Conservation (phyloP, 1,140 invertebrate genomes). For the Drosophila bocqueti region DNA sequence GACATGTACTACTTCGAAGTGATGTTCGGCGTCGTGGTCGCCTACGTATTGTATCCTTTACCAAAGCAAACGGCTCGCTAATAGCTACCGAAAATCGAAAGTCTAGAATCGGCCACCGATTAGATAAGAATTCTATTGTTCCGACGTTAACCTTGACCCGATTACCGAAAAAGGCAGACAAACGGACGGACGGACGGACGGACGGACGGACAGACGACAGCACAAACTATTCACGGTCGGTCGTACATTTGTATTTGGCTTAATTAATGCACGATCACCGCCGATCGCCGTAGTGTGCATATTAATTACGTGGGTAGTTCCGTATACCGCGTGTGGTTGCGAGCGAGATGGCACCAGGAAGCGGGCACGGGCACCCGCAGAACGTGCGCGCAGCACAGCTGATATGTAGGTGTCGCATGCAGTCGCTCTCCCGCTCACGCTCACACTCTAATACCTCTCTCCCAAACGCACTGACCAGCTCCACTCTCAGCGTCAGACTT, state of each 20-base stretch:
- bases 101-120: slow-evolving; percentile 20
- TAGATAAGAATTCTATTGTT: slow-evolving; percentile 39
- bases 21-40: slow-evolving; percentile 93
- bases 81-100: slow-evolving; percentile 1
- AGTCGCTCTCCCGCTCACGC: slow-evolving; percentile 6
- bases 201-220: slow-evolving; percentile 23
- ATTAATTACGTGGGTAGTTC: slow-evolving; percentile 46
- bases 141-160: slow-evolving; percentile 61
- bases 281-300: slow-evolving; percentile 53
- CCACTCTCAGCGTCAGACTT: background rate
- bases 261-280: slow-evolving; percentile 58
- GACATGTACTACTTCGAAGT: slow-evolving; percentile 97
- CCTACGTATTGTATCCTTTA: slow-evolving; percentile 99
- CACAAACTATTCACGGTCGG: slow-evolving; percentile 42
- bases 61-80: slow-evolving; percentile 13
- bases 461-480: slow-evolving; percentile 9
- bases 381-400: slow-evolving; percentile 21
- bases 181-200: slow-evolving; percentile 21
- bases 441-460: background rate
- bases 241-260: slow-evolving; percentile 5
- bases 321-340: slow-evolving; percentile 1
- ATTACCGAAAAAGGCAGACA: slow-evolving; percentile 44
- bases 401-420: slow-evolving; percentile 14
- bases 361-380: slow-evolving; percentile 8
- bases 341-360: slow-evolving; percentile 35